phyloP scores from a whole-genome alignment of 2,113 vertebrate genomes.

The Pelecanus crispus region DNA sequence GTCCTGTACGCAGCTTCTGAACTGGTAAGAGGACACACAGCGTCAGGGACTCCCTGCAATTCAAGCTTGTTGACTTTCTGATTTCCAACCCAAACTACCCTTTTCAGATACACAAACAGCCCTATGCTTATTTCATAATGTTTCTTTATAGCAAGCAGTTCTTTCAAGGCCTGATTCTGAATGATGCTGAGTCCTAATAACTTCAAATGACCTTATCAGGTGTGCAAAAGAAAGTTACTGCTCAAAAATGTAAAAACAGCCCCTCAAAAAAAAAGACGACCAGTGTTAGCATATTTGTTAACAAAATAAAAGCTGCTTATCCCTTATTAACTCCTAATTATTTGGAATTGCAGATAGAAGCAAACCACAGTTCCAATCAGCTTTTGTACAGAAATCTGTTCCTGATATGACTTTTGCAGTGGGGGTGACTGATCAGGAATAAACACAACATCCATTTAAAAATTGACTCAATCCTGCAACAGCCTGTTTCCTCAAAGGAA shows the following conservation, averaged over 20 bases:
- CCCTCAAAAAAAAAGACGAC: background rate
- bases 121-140: background rate
- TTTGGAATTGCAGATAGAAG: background rate
- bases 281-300: background rate
- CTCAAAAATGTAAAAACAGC: background rate
- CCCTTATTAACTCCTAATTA: background rate
- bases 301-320: background rate
- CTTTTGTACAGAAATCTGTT: background rate
- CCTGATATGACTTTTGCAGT: background rate
- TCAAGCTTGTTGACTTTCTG: background rate
- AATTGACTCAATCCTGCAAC: background rate
- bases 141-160: background rate
- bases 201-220: background rate
- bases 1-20: rapidly evolving
- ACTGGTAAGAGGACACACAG: background rate
- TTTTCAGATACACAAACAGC: background rate
- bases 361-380: background rate
- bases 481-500: background rate
- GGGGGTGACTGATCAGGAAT: background rate
- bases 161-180: background rate
- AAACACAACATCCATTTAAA: background rate
- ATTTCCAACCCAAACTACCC: background rate
- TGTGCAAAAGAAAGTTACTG: background rate
- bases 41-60: background rate
- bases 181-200: background rate